Conservation (phyloP, 64 coral and sea anemone genomes). For the Astreopora myriophthalma region DNA sequence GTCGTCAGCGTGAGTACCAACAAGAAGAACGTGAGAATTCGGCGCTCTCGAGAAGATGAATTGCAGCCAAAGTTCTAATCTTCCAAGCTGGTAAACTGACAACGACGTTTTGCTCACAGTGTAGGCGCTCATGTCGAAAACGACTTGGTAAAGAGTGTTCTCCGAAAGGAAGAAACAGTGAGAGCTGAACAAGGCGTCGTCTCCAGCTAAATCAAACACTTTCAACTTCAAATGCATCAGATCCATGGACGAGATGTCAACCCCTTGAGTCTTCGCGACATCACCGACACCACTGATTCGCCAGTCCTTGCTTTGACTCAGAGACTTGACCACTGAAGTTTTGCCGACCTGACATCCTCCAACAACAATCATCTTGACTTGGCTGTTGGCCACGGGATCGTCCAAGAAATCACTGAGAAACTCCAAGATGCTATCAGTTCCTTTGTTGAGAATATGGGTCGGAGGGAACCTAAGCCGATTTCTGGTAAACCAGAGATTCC, state of each 20-base stretch:
- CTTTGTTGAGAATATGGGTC: slow-evolving; percentile 63
- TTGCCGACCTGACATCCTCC: slow-evolving; percentile 82
- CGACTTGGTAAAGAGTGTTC: slow-evolving; percentile 91
- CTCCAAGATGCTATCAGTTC: slow-evolving; percentile 75
- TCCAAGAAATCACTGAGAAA: slow-evolving; percentile 82
- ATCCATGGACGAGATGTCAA: slow-evolving; percentile 76
- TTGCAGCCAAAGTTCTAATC: slow-evolving; percentile 87
- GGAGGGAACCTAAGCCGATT: slow-evolving; percentile 86
- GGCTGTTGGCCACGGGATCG: slow-evolving; percentile 81
- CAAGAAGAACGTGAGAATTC: slow-evolving; percentile 81
- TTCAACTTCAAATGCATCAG: slow-evolving; percentile 66
- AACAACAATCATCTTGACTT: slow-evolving; percentile 81
- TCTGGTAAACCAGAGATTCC: slow-evolving; percentile 49
- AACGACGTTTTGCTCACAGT: slow-evolving; percentile 71
- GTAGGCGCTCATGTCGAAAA: slow-evolving; percentile 87
- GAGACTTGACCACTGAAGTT: slow-evolving; percentile 62
- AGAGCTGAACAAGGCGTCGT: slow-evolving; percentile 57
- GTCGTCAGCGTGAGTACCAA: slow-evolving; percentile 86
- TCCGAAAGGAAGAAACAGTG: slow-evolving; percentile 85
- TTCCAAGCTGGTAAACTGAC: slow-evolving; percentile 65
- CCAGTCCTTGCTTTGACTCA: slow-evolving; percentile 59
- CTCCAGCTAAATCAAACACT: slow-evolving; percentile 86
- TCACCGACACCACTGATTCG: slow-evolving; percentile 38
- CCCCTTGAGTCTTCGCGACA: slow-evolving; percentile 56
- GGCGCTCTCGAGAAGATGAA: slow-evolving; percentile 83